phyloP scores from a whole-genome alignment of 2,797 vertebrate species.

The Pygocentrus nattereri region DNA sequence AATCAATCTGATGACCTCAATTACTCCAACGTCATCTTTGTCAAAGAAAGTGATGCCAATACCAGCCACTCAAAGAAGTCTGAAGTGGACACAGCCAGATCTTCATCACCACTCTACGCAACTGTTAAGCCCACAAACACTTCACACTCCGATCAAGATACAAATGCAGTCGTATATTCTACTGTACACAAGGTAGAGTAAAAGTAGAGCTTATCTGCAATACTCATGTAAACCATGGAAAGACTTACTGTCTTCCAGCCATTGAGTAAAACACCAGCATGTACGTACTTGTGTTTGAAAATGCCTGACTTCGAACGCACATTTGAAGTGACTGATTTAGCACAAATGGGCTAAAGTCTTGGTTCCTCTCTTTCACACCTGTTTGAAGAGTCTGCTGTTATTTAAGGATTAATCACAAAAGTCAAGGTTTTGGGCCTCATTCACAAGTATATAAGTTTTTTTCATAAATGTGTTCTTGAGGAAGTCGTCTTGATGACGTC shows the following conservation, averaged over 20 bases:
- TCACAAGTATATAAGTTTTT: too few species aligned
- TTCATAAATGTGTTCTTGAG: too few species aligned
- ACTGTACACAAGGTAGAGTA: not conserved
- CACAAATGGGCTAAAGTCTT: too few species aligned
- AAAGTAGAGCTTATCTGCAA: not conserved
- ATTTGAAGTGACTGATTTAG: too few species aligned
- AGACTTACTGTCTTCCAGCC: too few species aligned
- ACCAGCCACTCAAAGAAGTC: not conserved
- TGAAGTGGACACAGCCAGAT: not conserved
- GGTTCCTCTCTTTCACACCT: too few species aligned
- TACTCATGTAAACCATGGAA: not conserved
- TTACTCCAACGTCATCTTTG: constrained; percentile 22
- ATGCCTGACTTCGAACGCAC: too few species aligned
- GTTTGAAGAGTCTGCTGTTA: too few species aligned
- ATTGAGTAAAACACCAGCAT: not conserved
- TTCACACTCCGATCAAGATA: not conserved
- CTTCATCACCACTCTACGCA: not conserved
- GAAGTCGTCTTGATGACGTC: too few species aligned
- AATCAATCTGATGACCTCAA: not conserved
- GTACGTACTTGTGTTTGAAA: not conserved
- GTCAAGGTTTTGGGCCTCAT: too few species aligned
- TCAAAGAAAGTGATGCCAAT: not conserved
- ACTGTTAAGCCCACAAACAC: not conserved
- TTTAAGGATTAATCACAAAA: too few species aligned
- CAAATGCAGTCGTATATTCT: not conserved